Percentiles rank a stretch among this genome's conserved stretches.
Conservation (phyloP, 2,888 invertebrate species). For the Quadroppia sp. region DNA sequence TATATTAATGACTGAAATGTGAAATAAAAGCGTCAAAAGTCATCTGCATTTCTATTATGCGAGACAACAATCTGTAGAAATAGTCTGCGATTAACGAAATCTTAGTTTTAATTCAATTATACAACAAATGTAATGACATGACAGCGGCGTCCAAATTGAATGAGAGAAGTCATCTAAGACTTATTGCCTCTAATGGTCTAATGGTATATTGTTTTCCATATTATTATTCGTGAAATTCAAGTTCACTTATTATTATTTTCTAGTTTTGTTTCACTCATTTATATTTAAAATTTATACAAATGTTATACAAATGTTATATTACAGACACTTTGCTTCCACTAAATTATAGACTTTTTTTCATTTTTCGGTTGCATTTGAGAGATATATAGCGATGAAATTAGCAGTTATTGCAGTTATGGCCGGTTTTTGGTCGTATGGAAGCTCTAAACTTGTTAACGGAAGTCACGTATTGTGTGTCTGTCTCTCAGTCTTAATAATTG, state of each 20-base stretch:
- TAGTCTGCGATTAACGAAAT: not conserved
- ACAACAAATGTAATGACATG: constrained; percentile 9
- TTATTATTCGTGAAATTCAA: constrained; percentile 1
- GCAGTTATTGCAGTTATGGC: not conserved
- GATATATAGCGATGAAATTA: not conserved
- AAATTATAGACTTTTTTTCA: constrained; percentile 23
- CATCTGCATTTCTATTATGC: not conserved
- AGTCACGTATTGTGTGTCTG: constrained; percentile 26
- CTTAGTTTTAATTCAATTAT: constrained; percentile 5
- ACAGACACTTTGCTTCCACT: constrained; percentile 22
- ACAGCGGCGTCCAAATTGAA: not conserved
- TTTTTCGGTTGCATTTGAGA: not conserved
- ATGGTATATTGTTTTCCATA: constrained; percentile 11
- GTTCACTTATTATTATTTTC: constrained; percentile 29
- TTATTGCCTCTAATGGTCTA: not conserved
- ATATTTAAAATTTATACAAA: constrained; percentile 1
- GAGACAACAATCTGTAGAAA: not conserved
- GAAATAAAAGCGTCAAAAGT: constrained; percentile 3
- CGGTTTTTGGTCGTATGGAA: not conserved
- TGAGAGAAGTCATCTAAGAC: constrained; percentile 1
- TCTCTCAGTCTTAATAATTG: constrained; percentile 27
- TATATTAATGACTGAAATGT: constrained; percentile 1
- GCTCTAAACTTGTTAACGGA: constrained; percentile 9
- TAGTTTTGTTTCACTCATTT: constrained; percentile 9
- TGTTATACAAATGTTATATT: not conserved